Evolutionary conservation across 2,797 vertebrate genomes (phyloP), one percentile per base, ranked within the genome.

Genomic region (Sebastes ruberrimus): DNA sequence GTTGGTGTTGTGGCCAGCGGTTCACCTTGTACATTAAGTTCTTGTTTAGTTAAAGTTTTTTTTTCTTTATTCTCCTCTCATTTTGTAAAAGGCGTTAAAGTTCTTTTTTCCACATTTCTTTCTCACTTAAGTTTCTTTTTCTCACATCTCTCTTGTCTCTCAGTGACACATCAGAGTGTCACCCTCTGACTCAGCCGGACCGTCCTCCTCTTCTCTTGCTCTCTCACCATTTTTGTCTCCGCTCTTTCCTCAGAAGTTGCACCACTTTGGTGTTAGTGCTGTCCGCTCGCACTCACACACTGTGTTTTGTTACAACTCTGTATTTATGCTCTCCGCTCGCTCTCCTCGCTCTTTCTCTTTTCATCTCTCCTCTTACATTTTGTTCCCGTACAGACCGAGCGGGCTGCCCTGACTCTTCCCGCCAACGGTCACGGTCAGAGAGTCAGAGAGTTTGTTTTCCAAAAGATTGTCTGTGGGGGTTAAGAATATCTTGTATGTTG

Each of bases 361-460:
- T 80, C 74, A 81, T 87, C 78, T 87, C 64, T 59, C 42, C 65
- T 78, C 67, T 86, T 83, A 81, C 63, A 83, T 85, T 86, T 83
- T 79, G 77, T 85, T 86, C 65, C 59, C 13, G 33, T 74, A 64
- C 72, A 75, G 67, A 76, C 78, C 61, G 55, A 71, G 77, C 76
- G 75, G 62, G 59, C 70, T 86, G 71, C 78, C 33, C 76, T 78
- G 6, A 75, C 76, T 82, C 57, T 73, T 78, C 46, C 69, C 20
- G 16, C 72, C 57, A 64, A 68, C 2, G 38, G 83, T 84, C 76
- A 78, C 5, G 46, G 76, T 77, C 62, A 82, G 74, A 78, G 56
- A 77, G 65, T 81, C 75, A 65, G 79, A 86, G 74, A 84, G 82
- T 89, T 84, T 81, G 71, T 89, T 88, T 87, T 81, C 60, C 71